Evolutionary conservation across 2,797 vertebrate species (phyloP).

Genomic region (Myotis vivesi): DNA sequence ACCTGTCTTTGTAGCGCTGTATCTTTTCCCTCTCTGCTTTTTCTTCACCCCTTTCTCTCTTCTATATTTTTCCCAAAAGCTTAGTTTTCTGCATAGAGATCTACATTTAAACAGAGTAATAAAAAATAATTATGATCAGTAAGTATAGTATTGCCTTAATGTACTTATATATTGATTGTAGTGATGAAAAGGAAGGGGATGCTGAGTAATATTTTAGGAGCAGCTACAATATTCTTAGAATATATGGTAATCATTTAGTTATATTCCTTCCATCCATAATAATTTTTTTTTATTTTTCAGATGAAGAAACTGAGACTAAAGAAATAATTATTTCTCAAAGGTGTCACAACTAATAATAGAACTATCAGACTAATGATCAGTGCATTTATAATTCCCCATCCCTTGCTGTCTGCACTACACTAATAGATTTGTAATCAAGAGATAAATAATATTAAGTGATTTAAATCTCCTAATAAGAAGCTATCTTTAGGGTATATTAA

Average conservation of each 20-base stretch:
- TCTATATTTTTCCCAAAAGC: background rate
- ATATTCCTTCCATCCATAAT: background rate
- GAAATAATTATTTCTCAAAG: background rate
- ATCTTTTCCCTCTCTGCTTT: background rate
- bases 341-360: background rate
- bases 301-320: background rate
- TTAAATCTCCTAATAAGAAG: background rate
- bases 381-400: background rate
- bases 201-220: background rate
- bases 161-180: background rate
- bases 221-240: background rate
- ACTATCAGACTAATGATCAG: background rate
- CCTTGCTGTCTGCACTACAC: background rate
- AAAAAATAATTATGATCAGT: background rate
- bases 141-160: background rate
- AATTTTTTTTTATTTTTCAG: conserved; percentile 43
- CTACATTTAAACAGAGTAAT: background rate
- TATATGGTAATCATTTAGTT: background rate
- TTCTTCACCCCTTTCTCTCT: background rate
- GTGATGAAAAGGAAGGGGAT: background rate
- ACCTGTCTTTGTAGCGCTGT: background rate
- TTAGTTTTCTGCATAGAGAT: background rate
- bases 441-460: background rate
- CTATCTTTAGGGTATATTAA: background rate
- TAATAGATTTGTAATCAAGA: background rate